Conservation (phyloP, 1,140 invertebrate genomes). For the Octopus sinensis region DNA sequence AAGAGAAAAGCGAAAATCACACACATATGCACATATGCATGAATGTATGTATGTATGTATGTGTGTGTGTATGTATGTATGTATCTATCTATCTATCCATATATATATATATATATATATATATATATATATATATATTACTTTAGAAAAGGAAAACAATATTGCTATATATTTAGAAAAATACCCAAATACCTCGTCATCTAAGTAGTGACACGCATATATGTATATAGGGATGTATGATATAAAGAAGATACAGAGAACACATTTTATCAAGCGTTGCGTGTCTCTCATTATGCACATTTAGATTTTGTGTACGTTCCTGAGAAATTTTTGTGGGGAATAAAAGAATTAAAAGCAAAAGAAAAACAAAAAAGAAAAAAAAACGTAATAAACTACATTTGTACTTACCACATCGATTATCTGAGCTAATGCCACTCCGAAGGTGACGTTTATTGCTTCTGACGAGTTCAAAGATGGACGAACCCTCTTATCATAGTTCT, state of each 20-base stretch:
- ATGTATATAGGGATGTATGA: no score
- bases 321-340: not conserved
- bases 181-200: no score
- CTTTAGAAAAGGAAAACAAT: no score
- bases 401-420: slow-evolving; percentile 96
- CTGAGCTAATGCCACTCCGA: slow-evolving; percentile 97
- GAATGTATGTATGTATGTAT: not conserved
- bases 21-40: not conserved
- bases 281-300: no score
- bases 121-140: no score
- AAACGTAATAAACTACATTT: not conserved
- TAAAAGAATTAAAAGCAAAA: not conserved
- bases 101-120: slow-evolving; percentile 5
- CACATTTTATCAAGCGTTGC: no score
- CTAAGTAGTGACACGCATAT: no score
- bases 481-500: slow-evolving; percentile 94
- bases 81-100: not conserved
- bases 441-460: slow-evolving; percentile 91
- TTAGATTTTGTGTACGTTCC: no score
- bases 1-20: not conserved
- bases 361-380: no score
- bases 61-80: not conserved
- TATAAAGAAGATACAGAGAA: no score
- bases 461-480: slow-evolving; percentile 95
- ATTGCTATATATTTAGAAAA: no score